Evolutionary conservation across 2,888 invertebrate genomes (phyloP).

Genomic region (Andrena haemorrhoa): DNA sequence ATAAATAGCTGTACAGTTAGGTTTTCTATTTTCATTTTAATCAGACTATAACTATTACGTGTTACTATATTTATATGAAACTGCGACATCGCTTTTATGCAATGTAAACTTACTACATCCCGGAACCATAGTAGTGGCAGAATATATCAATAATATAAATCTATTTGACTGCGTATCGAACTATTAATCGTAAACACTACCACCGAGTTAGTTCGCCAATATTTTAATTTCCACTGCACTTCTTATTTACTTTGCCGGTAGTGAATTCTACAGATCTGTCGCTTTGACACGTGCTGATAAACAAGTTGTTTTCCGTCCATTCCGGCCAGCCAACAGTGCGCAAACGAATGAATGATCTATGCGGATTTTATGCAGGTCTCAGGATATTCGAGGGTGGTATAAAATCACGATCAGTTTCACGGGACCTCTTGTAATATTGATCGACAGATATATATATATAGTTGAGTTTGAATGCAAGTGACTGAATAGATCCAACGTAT

Average conservation of each 20-base stretch:
- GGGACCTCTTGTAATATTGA: constrained; percentile 36
- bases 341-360: constrained; percentile 69
- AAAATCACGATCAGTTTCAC: constrained; percentile 62
- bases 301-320: constrained; percentile 60
- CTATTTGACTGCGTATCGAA: too few species aligned
- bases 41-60: too few species aligned
- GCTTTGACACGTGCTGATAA: constrained; percentile 31
- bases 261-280: constrained; percentile 23
- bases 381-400: constrained; percentile 28
- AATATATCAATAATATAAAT: too few species aligned
- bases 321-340: constrained; percentile 59
- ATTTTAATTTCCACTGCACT: background rate
- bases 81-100: too few species aligned
- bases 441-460: constrained; percentile 49
- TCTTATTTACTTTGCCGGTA: background rate
- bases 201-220: background rate
- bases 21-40: too few species aligned
- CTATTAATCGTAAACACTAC: too few species aligned
- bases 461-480: constrained; percentile 22
- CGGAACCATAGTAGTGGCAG: too few species aligned
- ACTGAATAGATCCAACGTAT: constrained; percentile 54
- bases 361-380: constrained; percentile 36
- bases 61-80: too few species aligned
- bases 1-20: too few species aligned
- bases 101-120: too few species aligned